Evolutionary conservation across 23 tunicate genomes (phyloP).

Genomic region (Trididemnum clinides): DNA sequence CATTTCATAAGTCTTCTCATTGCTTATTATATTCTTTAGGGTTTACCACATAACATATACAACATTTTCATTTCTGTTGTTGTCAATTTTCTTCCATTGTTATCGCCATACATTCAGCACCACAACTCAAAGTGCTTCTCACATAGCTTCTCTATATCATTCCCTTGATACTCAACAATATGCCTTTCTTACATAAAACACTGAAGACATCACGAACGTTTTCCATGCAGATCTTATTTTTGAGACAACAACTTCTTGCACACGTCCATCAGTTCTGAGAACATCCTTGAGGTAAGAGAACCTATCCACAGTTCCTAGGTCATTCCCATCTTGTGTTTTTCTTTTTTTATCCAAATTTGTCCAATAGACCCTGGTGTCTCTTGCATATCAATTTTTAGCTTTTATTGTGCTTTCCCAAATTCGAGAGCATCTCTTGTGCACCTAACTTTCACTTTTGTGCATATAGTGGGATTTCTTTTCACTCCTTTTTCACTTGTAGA

Average conservation of each 20-base stretch:
- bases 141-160: not conserved
- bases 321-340: not conserved
- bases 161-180: no score
- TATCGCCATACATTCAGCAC: not conserved
- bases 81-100: not conserved
- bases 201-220: no score
- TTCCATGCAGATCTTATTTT: not conserved
- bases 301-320: not conserved
- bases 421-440: conserved; percentile 5
- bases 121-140: not conserved
- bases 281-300: not conserved
- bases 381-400: not conserved
- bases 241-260: not conserved
- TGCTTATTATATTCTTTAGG: not conserved
- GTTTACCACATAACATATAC: not conserved
- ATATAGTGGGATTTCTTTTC: not conserved
- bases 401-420: not conserved
- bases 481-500: not conserved
- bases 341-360: not conserved
- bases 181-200: no score
- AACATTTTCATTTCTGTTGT: conserved; percentile 6
- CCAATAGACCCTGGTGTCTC: not conserved
- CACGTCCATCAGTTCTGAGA: not conserved
- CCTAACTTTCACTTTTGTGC: not conserved
- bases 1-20: not conserved